Conservation (phyloP, 92 coral and sea anemone genomes). For the Phenganax marumi region DNA sequence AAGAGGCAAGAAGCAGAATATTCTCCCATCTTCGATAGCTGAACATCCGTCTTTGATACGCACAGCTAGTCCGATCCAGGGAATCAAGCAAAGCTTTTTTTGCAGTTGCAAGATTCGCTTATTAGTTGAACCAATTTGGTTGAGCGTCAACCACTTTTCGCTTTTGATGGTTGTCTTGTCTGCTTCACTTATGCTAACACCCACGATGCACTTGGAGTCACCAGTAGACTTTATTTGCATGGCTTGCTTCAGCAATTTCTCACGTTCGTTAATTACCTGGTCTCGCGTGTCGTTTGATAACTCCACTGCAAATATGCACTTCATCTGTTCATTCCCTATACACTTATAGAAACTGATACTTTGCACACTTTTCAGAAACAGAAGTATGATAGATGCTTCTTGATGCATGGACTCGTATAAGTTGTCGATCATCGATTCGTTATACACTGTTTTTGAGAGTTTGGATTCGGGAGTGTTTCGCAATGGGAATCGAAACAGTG, state of each 20-base stretch:
- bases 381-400: slow-evolving; percentile 46
- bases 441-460: slow-evolving; percentile 80
- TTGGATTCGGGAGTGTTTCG: slow-evolving; percentile 86
- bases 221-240: background rate
- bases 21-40: slow-evolving; percentile 25
- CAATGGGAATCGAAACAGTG: slow-evolving; percentile 87
- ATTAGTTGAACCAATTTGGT: slow-evolving; percentile 23
- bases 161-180: background rate
- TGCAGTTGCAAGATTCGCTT: slow-evolving; percentile 15
- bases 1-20: slow-evolving; percentile 38
- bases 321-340: background rate
- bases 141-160: slow-evolving; percentile 14
- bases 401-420: slow-evolving; percentile 38
- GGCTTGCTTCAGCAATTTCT: slow-evolving; percentile 28
- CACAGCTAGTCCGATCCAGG: slow-evolving; percentile 50
- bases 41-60: slow-evolving; percentile 25
- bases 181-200: background rate
- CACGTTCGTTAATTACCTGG: slow-evolving; percentile 33
- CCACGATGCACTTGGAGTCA: slow-evolving; percentile 18
- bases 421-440: slow-evolving; percentile 33
- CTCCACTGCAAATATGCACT: slow-evolving; percentile 45
- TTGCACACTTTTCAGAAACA: slow-evolving; percentile 44
- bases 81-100: slow-evolving; percentile 27
- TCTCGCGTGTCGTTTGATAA: slow-evolving; percentile 31
- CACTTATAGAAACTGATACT: slow-evolving; percentile 37